Base-by-base conservation (phyloP, 2,888 invertebrate species). In the Drosophila demipolita region DNA sequence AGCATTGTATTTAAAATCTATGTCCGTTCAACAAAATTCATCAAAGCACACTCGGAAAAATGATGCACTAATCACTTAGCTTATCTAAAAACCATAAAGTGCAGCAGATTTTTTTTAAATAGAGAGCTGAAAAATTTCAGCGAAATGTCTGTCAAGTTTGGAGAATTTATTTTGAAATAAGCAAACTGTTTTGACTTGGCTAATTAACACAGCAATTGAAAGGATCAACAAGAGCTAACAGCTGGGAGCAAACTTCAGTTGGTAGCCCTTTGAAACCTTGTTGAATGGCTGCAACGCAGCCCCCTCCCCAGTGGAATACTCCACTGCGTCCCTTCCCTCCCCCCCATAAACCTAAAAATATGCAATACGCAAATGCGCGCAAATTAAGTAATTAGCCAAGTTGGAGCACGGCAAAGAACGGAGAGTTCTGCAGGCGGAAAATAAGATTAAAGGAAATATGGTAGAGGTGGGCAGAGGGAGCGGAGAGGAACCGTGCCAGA, bases 381-480 rank as follows among this genome's bases (percentile, higher is more conserved):
- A 89, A 84, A 84, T 89, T 73, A 78, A 78, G 90, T 82, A 84
- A 87, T 85, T 85, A 74, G 66, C 42, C 50, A 61, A 69, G 65
- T 80, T 67, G 36, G 38, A 54, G 49, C 35, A 20, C 42, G 42
- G 17, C 2, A 45, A 15, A 23, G 38, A 50, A 33, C 48, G 11
- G 5, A 58, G 38, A 40, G 66, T 29, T 11, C 42, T 38, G 50
- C 45, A 49, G 53, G 40, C 49, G 11, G 38, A n/a, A 33, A 68
- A 75, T 66, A 48, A 48, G 66, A 75, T 70, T 70, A 83, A 76
- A 66, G 50, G 65, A 62, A 59, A 66, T 49, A 17, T 58, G 35
- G 15, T 23, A n/a, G 12, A 29, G 3, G 17, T 15, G 7, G n/a
- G 20, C 12, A 9, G 6, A 3, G 35, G 2, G 54, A 38, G 15